phyloP scores from a whole-genome alignment of 2,797 vertebrate species.

The Neopelma chrysocephalum region DNA sequence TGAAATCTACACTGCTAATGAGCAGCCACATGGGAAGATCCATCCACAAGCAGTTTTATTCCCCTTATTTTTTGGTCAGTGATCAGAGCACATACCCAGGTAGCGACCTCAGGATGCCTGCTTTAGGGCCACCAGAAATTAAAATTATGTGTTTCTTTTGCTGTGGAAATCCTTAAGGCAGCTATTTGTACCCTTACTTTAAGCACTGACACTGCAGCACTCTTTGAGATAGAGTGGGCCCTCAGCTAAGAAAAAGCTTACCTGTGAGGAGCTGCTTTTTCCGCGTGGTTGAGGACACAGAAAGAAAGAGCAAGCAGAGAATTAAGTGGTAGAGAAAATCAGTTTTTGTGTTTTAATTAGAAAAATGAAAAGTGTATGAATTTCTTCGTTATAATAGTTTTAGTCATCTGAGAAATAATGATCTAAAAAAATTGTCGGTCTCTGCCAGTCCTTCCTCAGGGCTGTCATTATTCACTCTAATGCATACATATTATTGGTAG shows the following conservation, averaged over 20 bases:
- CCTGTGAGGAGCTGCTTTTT: background rate
- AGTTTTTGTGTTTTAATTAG: background rate
- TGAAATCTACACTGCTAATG: background rate
- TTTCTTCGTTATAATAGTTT: slow-evolving; percentile 2
- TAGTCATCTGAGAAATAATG: slow-evolving; percentile 41
- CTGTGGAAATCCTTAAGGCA: background rate
- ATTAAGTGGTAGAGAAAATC: background rate
- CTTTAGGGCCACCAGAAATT: background rate
- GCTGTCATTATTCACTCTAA: slow-evolving; percentile 15
- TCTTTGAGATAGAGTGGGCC: background rate
- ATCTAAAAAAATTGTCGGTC: background rate
- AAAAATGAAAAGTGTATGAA: background rate
- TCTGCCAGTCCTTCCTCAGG: background rate
- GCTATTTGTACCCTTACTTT: background rate
- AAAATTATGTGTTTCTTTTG: background rate
- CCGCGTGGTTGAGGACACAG: background rate
- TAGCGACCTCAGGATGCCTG: background rate
- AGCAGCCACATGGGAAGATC: background rate
- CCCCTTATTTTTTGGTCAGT: background rate
- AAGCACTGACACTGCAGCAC: background rate
- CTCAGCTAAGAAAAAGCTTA: background rate
- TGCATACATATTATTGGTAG: background rate
- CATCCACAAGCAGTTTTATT: background rate
- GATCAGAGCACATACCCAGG: background rate
- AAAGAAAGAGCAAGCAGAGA: background rate